A percentile compares a stretch with the other conserved stretches of the same genome.
phyloP scores from a whole-genome alignment of 2,113 vertebrate species.

The Sorex fumeus region DNA sequence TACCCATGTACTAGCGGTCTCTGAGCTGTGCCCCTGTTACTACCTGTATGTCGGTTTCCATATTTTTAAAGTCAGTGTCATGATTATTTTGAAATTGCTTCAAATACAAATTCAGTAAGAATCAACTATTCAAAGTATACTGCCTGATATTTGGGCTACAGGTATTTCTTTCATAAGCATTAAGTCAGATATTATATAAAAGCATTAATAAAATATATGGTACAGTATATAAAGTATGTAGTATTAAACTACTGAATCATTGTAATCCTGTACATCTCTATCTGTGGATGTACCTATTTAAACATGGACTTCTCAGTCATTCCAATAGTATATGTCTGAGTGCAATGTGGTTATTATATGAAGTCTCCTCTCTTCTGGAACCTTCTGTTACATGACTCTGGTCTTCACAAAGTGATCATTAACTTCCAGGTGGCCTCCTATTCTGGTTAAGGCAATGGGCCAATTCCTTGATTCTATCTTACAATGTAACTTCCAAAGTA shows the following conservation, averaged over 20 bases:
- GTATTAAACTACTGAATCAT: constrained; percentile 49
- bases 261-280: constrained; percentile 26
- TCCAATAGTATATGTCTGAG: constrained; percentile 52
- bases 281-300: constrained; percentile 51
- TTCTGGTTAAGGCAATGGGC: constrained; percentile 80
- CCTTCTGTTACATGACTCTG: constrained; percentile 75
- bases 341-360: constrained; percentile 66
- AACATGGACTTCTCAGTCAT: constrained; percentile 52
- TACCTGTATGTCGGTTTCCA: not conserved
- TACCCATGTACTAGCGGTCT: too few relatives aligned
- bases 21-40: too few relatives aligned
- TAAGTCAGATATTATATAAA: constrained; percentile 53
- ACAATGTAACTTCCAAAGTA: constrained; percentile 84
- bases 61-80: constrained; percentile 22
- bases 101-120: constrained; percentile 45
- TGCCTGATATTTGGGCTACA: not conserved
- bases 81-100: constrained; percentile 53
- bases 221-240: constrained; percentile 26
- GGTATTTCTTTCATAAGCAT: constrained; percentile 28
- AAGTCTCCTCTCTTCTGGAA: constrained; percentile 63
- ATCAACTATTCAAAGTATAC: constrained; percentile 38
- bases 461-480: constrained; percentile 85
- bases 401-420: constrained; percentile 79
- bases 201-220: not conserved
- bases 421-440: constrained; percentile 83